Percentiles rank a stretch among this genome's conserved stretches.
Evolutionary conservation across 2,797 vertebrate genomes (phyloP).

Genomic region (Adrianichthys oophorus): DNA sequence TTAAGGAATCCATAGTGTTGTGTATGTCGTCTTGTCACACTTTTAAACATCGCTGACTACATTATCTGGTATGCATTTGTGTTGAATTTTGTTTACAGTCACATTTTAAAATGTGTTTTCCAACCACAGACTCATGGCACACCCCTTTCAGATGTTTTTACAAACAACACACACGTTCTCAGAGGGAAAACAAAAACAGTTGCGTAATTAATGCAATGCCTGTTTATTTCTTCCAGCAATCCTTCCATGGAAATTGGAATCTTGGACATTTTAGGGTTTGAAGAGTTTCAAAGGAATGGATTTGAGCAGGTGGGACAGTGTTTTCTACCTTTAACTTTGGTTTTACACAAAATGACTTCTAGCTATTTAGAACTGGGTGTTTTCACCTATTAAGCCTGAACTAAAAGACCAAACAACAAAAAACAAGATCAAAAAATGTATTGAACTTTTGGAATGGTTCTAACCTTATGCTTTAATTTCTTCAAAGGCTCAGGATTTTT

Average conservation of each 20-base stretch:
- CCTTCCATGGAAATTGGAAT: slow-evolving; percentile 86
- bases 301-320: slow-evolving; percentile 87
- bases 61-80: slow-evolving; percentile 61
- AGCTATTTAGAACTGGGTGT: too few relatives aligned
- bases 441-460: too few relatives aligned
- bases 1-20: slow-evolving; percentile 41
- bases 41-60: slow-evolving; percentile 25
- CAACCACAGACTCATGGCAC: slow-evolving; percentile 29
- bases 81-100: slow-evolving; percentile 54
- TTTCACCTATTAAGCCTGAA: too few relatives aligned
- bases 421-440: neutral
- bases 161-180: slow-evolving; percentile 10
- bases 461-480: too few relatives aligned
- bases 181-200: neutral
- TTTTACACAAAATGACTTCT: too few relatives aligned
- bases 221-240: slow-evolving; percentile 70
- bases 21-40: slow-evolving; percentile 52
- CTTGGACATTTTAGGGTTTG: slow-evolving; percentile 94
- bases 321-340: neutral
- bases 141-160: slow-evolving; percentile 32
- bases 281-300: slow-evolving; percentile 90
- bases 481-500: too few relatives aligned
- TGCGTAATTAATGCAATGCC: slow-evolving; percentile 6
- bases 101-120: slow-evolving; percentile 45
- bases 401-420: neutral